A percentile compares a stretch with the other conserved stretches of the same genome.
phyloP scores from a whole-genome alignment of 2,113 vertebrate species.

The Manacus vitellinus region DNA sequence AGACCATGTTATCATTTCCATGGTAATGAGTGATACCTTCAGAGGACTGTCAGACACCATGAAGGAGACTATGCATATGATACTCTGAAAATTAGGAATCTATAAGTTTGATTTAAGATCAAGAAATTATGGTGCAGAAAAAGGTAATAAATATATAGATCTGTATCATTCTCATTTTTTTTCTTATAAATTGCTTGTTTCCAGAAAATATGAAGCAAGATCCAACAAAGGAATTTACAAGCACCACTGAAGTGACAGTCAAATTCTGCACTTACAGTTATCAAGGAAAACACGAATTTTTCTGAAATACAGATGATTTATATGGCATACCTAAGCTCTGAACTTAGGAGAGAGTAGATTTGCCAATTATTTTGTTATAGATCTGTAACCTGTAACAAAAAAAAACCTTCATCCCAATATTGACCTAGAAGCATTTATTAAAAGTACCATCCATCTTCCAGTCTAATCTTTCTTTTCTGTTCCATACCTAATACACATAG shows the following conservation, averaged over 20 bases:
- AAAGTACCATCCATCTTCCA: background rate
- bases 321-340: background rate
- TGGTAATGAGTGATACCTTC: background rate
- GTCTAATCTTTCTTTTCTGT: background rate
- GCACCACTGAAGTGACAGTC: background rate
- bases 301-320: background rate
- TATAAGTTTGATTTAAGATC: background rate
- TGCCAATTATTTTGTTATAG: background rate
- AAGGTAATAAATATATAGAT: background rate
- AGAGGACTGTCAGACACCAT: background rate
- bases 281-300: background rate
- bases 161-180: accelerated
- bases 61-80: background rate
- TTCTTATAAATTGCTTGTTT: background rate
- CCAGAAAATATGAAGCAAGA: background rate
- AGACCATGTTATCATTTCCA: background rate
- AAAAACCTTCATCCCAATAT: background rate
- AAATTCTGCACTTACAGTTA: background rate
- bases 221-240: background rate
- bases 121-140: background rate
- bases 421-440: background rate
- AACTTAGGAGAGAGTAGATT: background rate
- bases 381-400: background rate
- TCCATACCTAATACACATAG: background rate
- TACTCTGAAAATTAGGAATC: background rate